These are phyloP conservation scores for Mimumesa dahlbomi DNA, from an alignment of 2,888 invertebrate species.

Conservation along the genomic window DNA sequence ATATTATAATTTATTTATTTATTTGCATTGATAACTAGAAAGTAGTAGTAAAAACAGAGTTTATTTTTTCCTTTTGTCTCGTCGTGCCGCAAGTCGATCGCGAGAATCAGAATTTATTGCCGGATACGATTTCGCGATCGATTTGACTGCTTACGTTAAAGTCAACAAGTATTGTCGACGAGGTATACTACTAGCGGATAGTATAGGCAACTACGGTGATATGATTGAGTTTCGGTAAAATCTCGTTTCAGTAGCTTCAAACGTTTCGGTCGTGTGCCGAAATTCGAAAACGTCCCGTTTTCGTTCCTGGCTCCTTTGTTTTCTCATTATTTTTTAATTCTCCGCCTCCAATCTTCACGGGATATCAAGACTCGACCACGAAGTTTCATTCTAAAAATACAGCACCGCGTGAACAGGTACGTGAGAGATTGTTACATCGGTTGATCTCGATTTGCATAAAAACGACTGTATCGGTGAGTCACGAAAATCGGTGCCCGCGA, in stretches of 20 bases:
- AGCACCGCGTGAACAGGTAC: neutral
- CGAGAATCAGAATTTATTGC: constrained; percentile 7
- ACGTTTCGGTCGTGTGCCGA: constrained; percentile 13
- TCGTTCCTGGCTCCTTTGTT: too few species aligned
- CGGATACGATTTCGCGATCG: neutral
- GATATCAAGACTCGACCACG: neutral
- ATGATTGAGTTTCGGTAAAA: constrained; percentile 68
- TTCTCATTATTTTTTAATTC: too few species aligned
- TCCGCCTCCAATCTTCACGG: neutral
- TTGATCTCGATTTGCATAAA: too few species aligned
- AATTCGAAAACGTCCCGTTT: too few species aligned
- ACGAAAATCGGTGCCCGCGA: neutral
- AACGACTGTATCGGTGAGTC: neutral
- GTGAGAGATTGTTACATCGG: neutral
- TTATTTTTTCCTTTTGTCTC: too few species aligned
- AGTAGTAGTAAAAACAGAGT: constrained; percentile 38
- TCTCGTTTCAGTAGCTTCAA: constrained; percentile 34
- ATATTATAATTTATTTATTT: constrained; percentile 15
- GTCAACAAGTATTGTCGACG: constrained; percentile 63
- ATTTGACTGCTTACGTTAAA: constrained; percentile 26
- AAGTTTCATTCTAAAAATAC: neutral
- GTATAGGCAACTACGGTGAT: constrained; percentile 76
- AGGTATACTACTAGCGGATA: constrained; percentile 67
- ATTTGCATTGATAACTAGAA: constrained; percentile 19
- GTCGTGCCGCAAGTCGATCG: constrained; percentile 6